Evolutionary conservation across 2,888 invertebrate species (phyloP).

Genomic region (Nipponacmea schrenckii): DNA sequence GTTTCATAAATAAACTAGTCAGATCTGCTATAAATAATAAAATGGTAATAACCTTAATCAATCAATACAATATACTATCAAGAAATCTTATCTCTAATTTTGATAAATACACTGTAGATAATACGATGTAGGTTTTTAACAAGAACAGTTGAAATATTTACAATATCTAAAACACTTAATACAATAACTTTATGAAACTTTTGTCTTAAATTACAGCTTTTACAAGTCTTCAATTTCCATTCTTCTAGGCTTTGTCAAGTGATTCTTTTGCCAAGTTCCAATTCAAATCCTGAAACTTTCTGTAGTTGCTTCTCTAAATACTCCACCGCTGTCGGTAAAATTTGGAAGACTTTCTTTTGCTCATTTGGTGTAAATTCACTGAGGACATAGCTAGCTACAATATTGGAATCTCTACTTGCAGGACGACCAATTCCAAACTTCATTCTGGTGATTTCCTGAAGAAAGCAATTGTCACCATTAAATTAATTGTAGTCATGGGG

Average conservation of each 20-base stretch:
- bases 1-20: too few relatives aligned
- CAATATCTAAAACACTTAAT: too few relatives aligned
- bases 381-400: constrained; percentile 6
- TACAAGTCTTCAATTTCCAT: too few relatives aligned
- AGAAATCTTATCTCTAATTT: too few relatives aligned
- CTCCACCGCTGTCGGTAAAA: neutral
- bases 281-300: neutral
- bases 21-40: too few relatives aligned
- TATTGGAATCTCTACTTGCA: constrained; percentile 5
- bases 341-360: neutral
- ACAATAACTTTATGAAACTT: too few relatives aligned
- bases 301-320: neutral
- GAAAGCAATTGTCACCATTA: neutral
- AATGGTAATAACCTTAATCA: too few relatives aligned
- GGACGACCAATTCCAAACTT: constrained; percentile 55
- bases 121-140: too few relatives aligned
- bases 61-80: too few relatives aligned
- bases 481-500: neutral
- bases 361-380: constrained; percentile 8
- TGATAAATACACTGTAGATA: too few relatives aligned
- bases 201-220: too few relatives aligned
- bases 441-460: constrained; percentile 42
- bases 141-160: too few relatives aligned
- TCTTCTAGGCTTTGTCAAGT: neutral
- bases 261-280: neutral